Evolutionary conservation across 1,140 invertebrate species (phyloP).

Genomic region (Drosophila lini): DNA sequence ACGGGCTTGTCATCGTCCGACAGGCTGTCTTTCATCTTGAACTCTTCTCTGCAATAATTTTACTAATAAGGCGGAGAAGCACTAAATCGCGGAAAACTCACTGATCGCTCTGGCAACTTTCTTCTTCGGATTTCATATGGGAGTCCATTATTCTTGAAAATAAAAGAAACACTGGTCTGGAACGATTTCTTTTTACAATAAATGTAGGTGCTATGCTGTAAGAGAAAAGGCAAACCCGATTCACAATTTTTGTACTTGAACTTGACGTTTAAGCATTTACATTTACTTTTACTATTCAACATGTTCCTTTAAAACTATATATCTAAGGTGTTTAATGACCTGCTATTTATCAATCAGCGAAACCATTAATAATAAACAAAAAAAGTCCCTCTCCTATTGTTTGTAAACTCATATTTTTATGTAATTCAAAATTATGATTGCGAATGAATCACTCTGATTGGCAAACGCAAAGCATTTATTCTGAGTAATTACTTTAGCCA

Average conservation of each 20-base stretch:
- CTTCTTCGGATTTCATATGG: not conserved
- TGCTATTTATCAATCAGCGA: slow-evolving; percentile 4
- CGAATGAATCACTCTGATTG: slow-evolving; percentile 34
- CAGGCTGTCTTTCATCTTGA: not conserved
- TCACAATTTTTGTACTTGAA: not conserved
- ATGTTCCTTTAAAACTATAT: not conserved
- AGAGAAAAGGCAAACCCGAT: slow-evolving; percentile 20
- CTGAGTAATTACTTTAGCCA: slow-evolving; percentile 39
- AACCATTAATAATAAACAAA: slow-evolving; percentile 11
- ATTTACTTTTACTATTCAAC: not conserved
- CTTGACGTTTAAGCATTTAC: not conserved
- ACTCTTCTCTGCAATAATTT: slow-evolving; percentile 3
- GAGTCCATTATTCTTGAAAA: slow-evolving; percentile 1
- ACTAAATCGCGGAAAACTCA: not conserved
- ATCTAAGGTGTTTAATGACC: not conserved
- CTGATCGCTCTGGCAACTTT: not conserved
- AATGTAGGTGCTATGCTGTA: not conserved
- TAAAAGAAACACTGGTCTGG: not conserved
- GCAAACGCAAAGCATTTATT: slow-evolving; percentile 31
- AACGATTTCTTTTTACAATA: not conserved
- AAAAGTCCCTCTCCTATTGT: not conserved
- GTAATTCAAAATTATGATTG: slow-evolving; percentile 25
- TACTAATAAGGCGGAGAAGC: not conserved
- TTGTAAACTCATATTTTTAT: not conserved
- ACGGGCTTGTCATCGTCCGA: not conserved